Base-by-base conservation (phyloP, 2,113 vertebrate species). In the Etheostoma cragini region DNA sequence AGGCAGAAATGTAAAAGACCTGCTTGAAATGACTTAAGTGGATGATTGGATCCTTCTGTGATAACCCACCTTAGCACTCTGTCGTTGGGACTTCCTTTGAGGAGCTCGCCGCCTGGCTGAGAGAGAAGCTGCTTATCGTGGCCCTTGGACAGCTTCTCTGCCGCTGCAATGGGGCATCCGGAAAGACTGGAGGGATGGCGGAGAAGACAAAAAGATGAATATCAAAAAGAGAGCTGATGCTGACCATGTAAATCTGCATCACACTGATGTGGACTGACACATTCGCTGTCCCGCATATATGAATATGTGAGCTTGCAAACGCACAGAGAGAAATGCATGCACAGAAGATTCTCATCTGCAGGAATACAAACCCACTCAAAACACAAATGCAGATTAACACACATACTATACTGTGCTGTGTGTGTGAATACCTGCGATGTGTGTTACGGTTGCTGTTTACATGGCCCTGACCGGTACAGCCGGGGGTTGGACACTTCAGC, bases 401-500 rank as follows among this genome's bases (percentile, higher is more conserved):
- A 60, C 54, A 45, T 4, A 1, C 46, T 24, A 3, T 6, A 24
- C 3, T 47, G 71, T n/a, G 26, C 45, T 22, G 58, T 30, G 19
- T 47, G 58, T 5, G 45, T 38, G 57, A 57, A 24, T 97, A 99
- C 98, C 98, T 99, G 92, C 98, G 96, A 90, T 99, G 98, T 10
- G 98, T 99, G 95, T 99, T 99, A 60, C 98, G 96, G 94, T 99
- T 99, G 96, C 98, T 99, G 95, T 99, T 99, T 83, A 99, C 98
- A 2, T 99, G 98, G 83, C 98, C 98, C 92, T 99, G 98, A 86
- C 98, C 98, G 0, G 98, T 99, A 93, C 98, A 99, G 85, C 98
- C 98, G 4, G 98, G 98, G 0, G 98, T 99, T 11, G 98, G 98
- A 89, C 98, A 99, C 94, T 99, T 99, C 89, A 99, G 94, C 90